Evolutionary conservation across 2,797 vertebrate species (phyloP).

Genomic region (Arctocebus calabarensis): DNA sequence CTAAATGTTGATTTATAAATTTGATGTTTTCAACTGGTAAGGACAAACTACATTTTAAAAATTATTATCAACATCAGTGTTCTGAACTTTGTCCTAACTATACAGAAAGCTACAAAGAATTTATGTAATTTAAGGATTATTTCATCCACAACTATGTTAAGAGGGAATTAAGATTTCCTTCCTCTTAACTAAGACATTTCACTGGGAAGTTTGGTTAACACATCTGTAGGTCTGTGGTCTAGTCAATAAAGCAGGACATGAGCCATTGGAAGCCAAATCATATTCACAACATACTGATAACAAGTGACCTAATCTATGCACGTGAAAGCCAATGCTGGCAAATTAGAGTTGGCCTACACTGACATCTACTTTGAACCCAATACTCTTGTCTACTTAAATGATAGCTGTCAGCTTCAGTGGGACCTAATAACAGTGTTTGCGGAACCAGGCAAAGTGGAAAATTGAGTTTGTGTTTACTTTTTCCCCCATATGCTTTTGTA

Average conservation of each 20-base stretch:
- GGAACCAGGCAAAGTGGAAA: constrained; percentile 60
- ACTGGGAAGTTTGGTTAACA: background rate
- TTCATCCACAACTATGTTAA: background rate
- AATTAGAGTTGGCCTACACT: background rate
- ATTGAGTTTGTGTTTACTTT: constrained; percentile 45
- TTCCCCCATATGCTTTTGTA: background rate
- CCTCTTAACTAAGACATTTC: background rate
- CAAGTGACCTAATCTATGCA: background rate
- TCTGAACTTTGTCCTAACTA: background rate
- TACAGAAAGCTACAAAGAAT: background rate
- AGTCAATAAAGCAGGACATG: background rate
- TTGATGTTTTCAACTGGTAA: background rate
- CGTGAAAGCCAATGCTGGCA: background rate
- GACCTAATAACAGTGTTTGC: constrained; percentile 53
- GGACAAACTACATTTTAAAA: background rate
- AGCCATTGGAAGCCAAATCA: background rate
- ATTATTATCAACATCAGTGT: background rate
- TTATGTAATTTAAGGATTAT: background rate
- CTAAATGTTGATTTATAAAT: background rate
- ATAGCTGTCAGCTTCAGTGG: constrained; percentile 48
- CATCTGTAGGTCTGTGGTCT: background rate
- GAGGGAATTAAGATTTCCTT: constrained; percentile 10
- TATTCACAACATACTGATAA: background rate
- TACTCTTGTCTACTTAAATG: constrained; percentile 27
- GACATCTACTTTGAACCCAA: background rate